Base-by-base conservation (phyloP, 1,140 invertebrate species). In the Aphis gossypii region DNA sequence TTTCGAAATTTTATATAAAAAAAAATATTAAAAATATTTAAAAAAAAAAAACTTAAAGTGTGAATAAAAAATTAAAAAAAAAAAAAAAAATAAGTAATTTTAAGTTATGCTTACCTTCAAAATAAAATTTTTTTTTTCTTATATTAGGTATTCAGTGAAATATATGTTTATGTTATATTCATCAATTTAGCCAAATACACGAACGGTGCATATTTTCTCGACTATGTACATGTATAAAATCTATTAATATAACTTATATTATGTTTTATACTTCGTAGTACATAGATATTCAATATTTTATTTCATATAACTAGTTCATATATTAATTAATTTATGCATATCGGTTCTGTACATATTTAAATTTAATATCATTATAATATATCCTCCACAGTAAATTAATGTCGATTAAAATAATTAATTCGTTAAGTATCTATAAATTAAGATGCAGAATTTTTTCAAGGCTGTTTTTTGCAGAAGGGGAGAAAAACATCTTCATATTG, bases 181-280 rank as follows among this genome's bases (percentile, higher is more conserved):
- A n/a, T 76, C 30, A 76, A 30, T 30, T 60, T 8, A 60, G 56
- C 30, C 56, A 30, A 6, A 18, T 76, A n/a, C 30, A 14, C 25
- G 23, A 56, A 25, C 9, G 7, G 56, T 25, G 23, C 14, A n/a
- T n/a, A 76, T 76, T 76, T n/a, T 14, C 30, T 76, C 18, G 2
- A 76, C 56, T 0, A 14, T 51, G 14, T 56, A 56, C 30, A 18
- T n/a, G 1, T 76, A 76, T n/a, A 76, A 76, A n/a, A 76, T n/a
- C n/a, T 76, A 76, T 35, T n/a, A 76, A 76, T 76, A 76, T n/a
- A 76, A n/a, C n/a, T 76, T 76, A 76, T 76, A 76, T 18, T 76
- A 35, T n/a, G 60, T 76, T 20, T n/a, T 76, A 30, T 76, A 76
- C 30, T n/a, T 76, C n/a, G 14, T 76, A 35, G n/a, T 84, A 41